Conservation (phyloP, 1,140 invertebrate species). For the Lepidotrigona ventralis region DNA sequence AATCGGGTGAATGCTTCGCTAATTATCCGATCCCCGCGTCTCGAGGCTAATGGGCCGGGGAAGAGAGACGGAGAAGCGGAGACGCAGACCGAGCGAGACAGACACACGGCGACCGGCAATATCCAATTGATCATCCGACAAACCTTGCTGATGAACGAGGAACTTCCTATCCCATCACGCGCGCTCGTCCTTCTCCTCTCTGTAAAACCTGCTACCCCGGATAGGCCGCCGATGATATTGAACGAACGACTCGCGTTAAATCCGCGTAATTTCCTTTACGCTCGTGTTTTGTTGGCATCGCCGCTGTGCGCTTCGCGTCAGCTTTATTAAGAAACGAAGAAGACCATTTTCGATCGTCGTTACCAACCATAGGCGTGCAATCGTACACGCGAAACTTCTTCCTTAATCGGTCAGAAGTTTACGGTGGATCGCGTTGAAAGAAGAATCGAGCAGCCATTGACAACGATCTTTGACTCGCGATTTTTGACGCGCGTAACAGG, state of each 20-base stretch:
- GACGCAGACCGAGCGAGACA: constrained; percentile 51
- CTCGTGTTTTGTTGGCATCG: not conserved
- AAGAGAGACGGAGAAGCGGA: constrained; percentile 29
- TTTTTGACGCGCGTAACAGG: not conserved
- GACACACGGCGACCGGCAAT: constrained; percentile 69
- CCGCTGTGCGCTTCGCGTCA: no score
- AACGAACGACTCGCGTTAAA: not conserved
- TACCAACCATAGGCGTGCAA: not conserved
- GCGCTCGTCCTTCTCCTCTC: constrained; percentile 19
- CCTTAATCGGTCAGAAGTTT: not conserved
- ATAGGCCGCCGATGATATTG: constrained; percentile 24
- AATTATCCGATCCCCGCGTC: constrained; percentile 77
- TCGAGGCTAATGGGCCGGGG: constrained; percentile 72
- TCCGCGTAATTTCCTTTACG: not conserved
- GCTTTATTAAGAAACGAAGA: no score
- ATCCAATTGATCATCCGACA: constrained; percentile 76
- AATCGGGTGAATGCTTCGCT: constrained; percentile 73
- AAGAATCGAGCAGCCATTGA: not conserved
- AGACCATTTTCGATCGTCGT: not conserved
- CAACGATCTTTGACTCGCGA: not conserved
- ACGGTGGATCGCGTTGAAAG: not conserved
- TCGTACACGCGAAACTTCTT: not conserved
- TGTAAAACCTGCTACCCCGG: constrained; percentile 43
- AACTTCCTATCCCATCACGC: constrained; percentile 62
- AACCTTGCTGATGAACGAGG: constrained; percentile 73